Conservation (phyloP, 1,140 invertebrate genomes). For the Gonatopus flavifemur region DNA sequence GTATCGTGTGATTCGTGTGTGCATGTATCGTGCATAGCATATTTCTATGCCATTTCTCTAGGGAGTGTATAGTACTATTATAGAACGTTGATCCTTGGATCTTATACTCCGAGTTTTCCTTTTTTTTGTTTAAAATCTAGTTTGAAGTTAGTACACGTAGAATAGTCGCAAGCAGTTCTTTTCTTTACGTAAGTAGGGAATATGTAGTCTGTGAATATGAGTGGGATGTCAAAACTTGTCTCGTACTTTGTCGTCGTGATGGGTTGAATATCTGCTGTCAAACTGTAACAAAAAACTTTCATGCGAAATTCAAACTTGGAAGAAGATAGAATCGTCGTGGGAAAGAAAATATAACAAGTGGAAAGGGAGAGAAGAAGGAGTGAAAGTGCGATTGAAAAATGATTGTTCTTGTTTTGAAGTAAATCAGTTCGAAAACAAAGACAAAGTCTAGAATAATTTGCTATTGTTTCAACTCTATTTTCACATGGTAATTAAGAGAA, state of each 20-base stretch:
- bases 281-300: conserved; percentile 26
- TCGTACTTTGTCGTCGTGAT: conserved; percentile 18
- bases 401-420: conserved; percentile 9
- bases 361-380: conserved; percentile 14
- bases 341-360: conserved; percentile 13
- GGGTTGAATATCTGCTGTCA: conserved; percentile 21
- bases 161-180: too few species aligned
- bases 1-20: neutral
- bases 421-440: neutral
- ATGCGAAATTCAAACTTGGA: neutral
- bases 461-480: too few species aligned
- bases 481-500: conserved; percentile 16
- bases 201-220: too few species aligned
- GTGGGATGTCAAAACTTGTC: conserved; percentile 30
- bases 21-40: neutral
- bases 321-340: conserved; percentile 8
- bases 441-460: too few species aligned
- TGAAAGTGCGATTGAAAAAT: conserved; percentile 29
- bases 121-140: too few species aligned
- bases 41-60: neutral
- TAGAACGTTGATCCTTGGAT: too few species aligned
- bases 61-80: too few species aligned
- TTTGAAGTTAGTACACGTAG: too few species aligned
- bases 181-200: too few species aligned
- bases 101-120: too few species aligned